These are phyloP conservation scores for Trichosurus vulpecula DNA, from an alignment of 2,797 vertebrate genomes.

Conservation along the genomic window DNA sequence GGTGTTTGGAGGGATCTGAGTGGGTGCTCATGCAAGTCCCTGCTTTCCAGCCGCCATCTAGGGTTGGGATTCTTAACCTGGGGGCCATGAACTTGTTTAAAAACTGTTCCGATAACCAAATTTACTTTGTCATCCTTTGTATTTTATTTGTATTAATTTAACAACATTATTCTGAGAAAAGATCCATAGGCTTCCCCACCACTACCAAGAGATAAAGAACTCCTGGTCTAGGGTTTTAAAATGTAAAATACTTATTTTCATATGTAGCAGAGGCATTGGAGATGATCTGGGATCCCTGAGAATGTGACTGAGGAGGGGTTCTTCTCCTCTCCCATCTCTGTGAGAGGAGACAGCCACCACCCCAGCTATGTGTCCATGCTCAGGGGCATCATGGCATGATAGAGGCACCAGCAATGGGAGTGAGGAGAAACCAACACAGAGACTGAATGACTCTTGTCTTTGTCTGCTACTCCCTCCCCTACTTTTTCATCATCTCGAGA, in stretches of 20 bases:
- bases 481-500: neutral
- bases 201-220: neutral
- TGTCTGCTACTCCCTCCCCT: no score
- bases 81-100: neutral
- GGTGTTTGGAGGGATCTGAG: no score
- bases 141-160: neutral
- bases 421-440: neutral
- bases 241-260: neutral
- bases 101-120: neutral
- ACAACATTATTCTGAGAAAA: neutral
- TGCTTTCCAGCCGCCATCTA: no score
- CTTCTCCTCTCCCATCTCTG: neutral
- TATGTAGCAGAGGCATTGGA: neutral
- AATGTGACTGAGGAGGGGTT: no score
- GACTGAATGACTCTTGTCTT: neutral
- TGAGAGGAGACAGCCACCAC: neutral
- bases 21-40: no score
- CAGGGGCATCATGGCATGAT: neutral
- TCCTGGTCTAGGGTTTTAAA: neutral
- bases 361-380: rapidly evolving
- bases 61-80: neutral
- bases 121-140: neutral
- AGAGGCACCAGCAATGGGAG: neutral
- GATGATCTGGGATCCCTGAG: neutral
- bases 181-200: neutral